Evolutionary conservation across 2,113 vertebrate species (phyloP), one percentile per base, ranked within the genome.

Genomic region (Aleadryas rufinucha): DNA sequence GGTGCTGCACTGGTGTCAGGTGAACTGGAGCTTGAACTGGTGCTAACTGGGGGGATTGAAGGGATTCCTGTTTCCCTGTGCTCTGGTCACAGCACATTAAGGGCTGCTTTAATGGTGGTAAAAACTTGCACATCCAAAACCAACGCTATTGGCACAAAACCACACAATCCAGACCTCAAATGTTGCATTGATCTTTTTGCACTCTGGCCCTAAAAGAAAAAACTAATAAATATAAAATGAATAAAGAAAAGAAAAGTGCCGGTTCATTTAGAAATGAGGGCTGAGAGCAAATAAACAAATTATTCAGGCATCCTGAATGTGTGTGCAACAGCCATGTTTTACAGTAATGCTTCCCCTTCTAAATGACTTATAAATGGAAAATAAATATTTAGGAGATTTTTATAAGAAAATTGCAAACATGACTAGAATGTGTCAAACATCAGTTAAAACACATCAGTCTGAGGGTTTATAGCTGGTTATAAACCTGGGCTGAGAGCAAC

Each of bases 341-440:
- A 85, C 7, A 28, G 57, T 16, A 59, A 50, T 50, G 41, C 19
- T 91, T 96, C 78, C 45, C 23, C 88, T 87, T 61, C 61, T 72
- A 72, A 96, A 76, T 50, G n/a, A 21, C 50, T 83, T 65, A 4
- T 50, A 94, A 94, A 92, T 76, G 66, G 61, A 65, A 82, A 95
- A 92, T 93, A 96, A 96, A 96, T 82, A 96, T 65, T 89, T 53
- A 61, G 75, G 79, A 63, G 83, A 66, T 63, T 96, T 93, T 86
- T 80, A 61, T 47, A 74, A 3, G 59, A 95, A 93, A 92, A 93
- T 54, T 59, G 47, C 42, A 74, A 77, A 63, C 88, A 77, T 39
- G 76, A 86, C 54, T 88, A 90, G 75, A 50, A 90, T 8, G 50
- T 74, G 88, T 90, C 76, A 59, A 70, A 54, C 86, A 86, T 84